Base-by-base conservation (phyloP, 2,888 invertebrate species). In the Tolmerus cingulatus region DNA sequence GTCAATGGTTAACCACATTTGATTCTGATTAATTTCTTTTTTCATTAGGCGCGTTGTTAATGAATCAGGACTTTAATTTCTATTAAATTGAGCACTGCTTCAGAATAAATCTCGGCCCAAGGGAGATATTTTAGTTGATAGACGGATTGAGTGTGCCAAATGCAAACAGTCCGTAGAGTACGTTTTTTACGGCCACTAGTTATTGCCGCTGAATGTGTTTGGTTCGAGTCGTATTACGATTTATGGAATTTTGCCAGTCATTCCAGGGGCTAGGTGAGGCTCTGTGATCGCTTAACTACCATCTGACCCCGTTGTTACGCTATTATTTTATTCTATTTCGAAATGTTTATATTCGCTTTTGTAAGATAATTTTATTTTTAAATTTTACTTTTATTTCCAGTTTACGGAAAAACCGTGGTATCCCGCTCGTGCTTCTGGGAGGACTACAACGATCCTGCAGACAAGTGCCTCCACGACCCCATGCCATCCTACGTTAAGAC, bases 381-480 rank as follows among this genome's bases (percentile, higher is more conserved):
- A 81, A 23, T 77, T 87, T 79, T 78, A 74, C 86, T 88, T 57
- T 51, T 82, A 57, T 82, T 91, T 91, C 46, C 90, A 93, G 93
- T 93, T 88, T 92, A 93, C 89, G 92, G 92, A 88, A 93, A 92
- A 89, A 90, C 90, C 55, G 92, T 93, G 51, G 91, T 93, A 89
- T 91, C 92, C 7, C 92, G 93, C 76, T 92, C 92, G 82, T 93
- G 93, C 57, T 92, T 92, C 89, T 92, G 91, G 87, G 92, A 92
- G 90, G 92, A 93, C 88, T 88, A 91, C 57, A 92, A 91, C 88
- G 92, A 92, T 87, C 90, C 92, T 86, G 89, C 91, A 79, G 92
- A 93, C 88, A 91, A 91, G 86, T 93, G 93, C 88, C 90, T 90
- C 74, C 91, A 91, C 88, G 91, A 92, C 88, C 91, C 91, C 27